Evolutionary conservation across 2,888 invertebrate species (phyloP), one percentile per base, ranked within the genome.

Genomic region (Caenorhabditis sinica): DNA sequence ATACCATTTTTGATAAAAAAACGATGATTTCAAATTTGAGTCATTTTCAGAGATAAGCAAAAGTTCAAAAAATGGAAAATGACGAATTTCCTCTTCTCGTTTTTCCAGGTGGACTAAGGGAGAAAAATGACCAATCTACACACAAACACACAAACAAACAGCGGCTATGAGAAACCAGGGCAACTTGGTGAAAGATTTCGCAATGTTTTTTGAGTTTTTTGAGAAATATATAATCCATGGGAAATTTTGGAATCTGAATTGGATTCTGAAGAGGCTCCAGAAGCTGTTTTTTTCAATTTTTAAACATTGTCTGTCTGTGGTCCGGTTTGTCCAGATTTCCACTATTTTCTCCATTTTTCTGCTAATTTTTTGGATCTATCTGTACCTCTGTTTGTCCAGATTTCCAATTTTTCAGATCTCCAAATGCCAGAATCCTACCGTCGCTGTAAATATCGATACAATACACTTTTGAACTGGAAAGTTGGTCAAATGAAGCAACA

Each of bases 401-500:
- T 56, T 9, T 63, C 33, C 0, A 17, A 30, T 23, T 61, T 61
- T 61, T 33, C 61, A 61, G 36, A 36, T 28, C 23, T 28, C n/a
- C 45, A 45, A 45, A 68, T 51, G 49, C 51, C 68, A 33, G 53
- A 51, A 33, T 49, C 20, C 45, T 33, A 40, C 13, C 20, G 51
- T 13, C 51, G 53, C 8, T 23, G 23, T 23, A 68, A 68, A 51
- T 68, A 68, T 6, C 51, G 36, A 8, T 23, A 13, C 5, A 68
- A 68, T 11, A 30, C 13, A 0, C 23, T 68, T 13, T 20, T 68
- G 20, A 68, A 68, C 51, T 68, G 68, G 68, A 68, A 68, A 53
- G 23, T 68, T 11, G 33, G 68, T 13, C 33, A 68, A 68, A 13
- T 23, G 13, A 15, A n/a, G 15, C 51, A 36, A 8, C 23, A 15